Evolutionary conservation across 2,113 vertebrate genomes (phyloP), one percentile per base, ranked within the genome.

Genomic region (Chlorocebus sabaeus): DNA sequence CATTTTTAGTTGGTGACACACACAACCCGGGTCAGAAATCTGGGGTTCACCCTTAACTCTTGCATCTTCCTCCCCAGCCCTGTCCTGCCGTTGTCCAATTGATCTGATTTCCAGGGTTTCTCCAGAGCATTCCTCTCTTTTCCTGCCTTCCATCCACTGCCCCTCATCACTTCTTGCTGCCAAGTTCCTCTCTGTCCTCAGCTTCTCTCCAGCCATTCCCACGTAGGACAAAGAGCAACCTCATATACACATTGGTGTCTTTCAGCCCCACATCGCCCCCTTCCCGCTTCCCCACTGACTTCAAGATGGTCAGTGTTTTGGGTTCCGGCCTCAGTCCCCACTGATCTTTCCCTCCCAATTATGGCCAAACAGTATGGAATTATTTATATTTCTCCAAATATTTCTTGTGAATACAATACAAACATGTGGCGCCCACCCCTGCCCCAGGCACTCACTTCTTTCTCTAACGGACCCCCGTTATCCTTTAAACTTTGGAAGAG

Each of bases 401-500:
- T 10, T 72, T 45, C 55, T 55, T 4, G 4, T 38, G 40, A 81
- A 23, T 75, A 8, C 43, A 9, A 48, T 23, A 57, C 40, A 86
- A 61, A 67, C 32, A 10, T 25, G 20, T 20, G n/a, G 27, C 3
- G 0, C 23, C 38, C 11, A 55, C 25, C 59, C 13, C 83, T 38
- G 59, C 2, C 3, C 8, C 8, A 80, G 27, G 11, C 43, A 84
- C 81, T 50, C 5, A 20, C 38, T 92, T 17, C 16, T 91, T 88
- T 85, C 61, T 87, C 18, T 79, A 43, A 89, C 1, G 5, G 32
- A 88, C 2, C 35, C 48, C 25, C 8, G 45, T 55, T 68, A 57
- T 70, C 22, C 27, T 76, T 80, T 88, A 35, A 75, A 68, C n/a
- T 73, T 96, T 48, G 89, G 64, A 94, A 95, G 30, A 12, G 7